These are phyloP conservation scores for Turnix velox DNA, from an alignment of 2,113 vertebrate species.

Conservation along the genomic window DNA sequence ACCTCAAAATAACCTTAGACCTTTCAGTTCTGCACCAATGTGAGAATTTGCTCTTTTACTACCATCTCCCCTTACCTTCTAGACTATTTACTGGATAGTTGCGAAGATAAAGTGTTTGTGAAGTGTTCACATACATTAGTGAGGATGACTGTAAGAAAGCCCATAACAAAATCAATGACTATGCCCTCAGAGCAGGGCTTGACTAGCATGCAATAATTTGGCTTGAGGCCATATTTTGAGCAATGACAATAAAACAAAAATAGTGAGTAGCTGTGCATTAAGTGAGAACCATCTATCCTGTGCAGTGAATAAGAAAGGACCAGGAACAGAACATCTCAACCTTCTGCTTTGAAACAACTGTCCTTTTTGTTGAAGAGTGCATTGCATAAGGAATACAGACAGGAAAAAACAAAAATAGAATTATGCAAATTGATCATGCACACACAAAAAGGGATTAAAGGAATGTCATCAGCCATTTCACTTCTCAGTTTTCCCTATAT, in stretches of 20 bases:
- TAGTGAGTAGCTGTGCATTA: neutral
- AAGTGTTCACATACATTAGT: neutral
- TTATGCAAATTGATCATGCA: neutral
- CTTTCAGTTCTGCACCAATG: neutral
- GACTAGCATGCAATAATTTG: neutral
- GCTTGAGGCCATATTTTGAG: neutral
- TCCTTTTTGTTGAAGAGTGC: neutral
- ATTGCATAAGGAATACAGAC: neutral
- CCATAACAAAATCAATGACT: neutral
- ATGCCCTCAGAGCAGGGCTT: neutral
- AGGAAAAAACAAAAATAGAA: neutral
- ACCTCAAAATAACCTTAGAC: neutral
- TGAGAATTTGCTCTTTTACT: neutral
- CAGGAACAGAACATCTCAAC: neutral
- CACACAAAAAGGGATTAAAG: neutral
- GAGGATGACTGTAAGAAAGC: neutral
- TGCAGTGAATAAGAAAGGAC: neutral
- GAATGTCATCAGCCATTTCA: neutral
- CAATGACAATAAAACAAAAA: constrained; percentile 18
- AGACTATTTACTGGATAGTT: neutral
- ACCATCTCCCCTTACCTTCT: neutral
- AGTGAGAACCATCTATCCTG: neutral
- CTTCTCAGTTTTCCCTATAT: neutral
- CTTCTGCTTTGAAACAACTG: neutral
- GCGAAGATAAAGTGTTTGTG: constrained; percentile 10